A percentile compares a stretch with the other conserved stretches of the same genome.
Conservation (phyloP, 2,888 invertebrate genomes). For the Clostera curtula region DNA sequence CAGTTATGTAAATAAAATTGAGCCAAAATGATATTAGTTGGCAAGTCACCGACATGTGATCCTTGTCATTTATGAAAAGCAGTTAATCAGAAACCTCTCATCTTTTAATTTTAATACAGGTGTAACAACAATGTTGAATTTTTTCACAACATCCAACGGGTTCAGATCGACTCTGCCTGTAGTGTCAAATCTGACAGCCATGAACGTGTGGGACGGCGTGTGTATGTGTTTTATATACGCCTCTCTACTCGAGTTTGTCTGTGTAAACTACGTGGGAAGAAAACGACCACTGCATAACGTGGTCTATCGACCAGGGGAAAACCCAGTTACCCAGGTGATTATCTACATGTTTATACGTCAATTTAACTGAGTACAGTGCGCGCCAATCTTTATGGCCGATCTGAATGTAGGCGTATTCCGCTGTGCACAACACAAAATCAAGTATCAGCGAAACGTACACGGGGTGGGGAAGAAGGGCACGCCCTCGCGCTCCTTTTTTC, state of each 20-base stretch:
- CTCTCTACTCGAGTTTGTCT: conserved; percentile 93
- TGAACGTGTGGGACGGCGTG: conserved; percentile 98
- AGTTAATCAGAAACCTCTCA: no score
- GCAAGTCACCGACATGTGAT: no score
- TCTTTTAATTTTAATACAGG: conserved; percentile 71
- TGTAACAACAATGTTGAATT: conserved; percentile 98
- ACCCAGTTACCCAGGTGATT: conserved; percentile 91
- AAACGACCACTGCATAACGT: conserved; percentile 92
- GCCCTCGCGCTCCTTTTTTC: not conserved
- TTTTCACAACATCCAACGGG: conserved; percentile 96
- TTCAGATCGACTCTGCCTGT: conserved; percentile 94
- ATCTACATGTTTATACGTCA: conserved; percentile 10
- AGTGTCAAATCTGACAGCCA: conserved; percentile 94
- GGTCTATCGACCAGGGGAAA: conserved; percentile 91
- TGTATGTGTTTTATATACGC: conserved; percentile 98
- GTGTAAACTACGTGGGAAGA: conserved; percentile 95
- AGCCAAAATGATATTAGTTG: no score
- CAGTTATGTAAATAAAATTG: no score
- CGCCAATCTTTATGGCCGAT: no score
- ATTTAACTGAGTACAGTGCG: conserved; percentile 12
- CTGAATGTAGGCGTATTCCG: no score
- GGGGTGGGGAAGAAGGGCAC: no score
- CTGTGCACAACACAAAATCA: no score
- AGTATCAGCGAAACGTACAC: no score
- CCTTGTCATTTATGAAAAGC: no score